A percentile compares a stretch with the other conserved stretches of the same genome.
These are phyloP conservation scores for Eurypyga helias DNA, from an alignment of 2,113 vertebrate species.

Conservation along the genomic window DNA sequence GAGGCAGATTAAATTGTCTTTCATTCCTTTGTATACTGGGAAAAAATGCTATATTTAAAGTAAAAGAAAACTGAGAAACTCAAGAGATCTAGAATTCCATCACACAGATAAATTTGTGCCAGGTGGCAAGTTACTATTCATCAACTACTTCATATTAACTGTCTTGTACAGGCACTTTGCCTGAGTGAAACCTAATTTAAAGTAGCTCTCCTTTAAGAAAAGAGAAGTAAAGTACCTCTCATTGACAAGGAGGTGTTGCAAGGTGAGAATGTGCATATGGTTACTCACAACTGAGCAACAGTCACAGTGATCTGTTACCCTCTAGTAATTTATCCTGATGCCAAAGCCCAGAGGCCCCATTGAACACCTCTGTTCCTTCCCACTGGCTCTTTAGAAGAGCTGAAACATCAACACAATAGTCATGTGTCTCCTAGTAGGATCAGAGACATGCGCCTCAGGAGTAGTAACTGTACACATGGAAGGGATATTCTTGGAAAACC, in stretches of 20 bases:
- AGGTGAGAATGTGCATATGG: background rate
- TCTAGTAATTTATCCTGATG: background rate
- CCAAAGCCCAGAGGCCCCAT: background rate
- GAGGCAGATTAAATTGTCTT: background rate
- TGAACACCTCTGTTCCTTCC: background rate
- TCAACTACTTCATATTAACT: background rate
- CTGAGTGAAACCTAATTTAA: background rate
- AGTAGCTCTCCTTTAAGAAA: background rate
- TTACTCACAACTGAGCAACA: background rate
- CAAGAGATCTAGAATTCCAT: background rate
- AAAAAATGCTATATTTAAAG: background rate
- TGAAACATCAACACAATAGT: background rate
- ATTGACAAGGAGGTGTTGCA: background rate
- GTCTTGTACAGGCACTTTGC: background rate
- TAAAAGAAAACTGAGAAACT: background rate
- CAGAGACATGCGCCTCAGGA: constrained; percentile 3
- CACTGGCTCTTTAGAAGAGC: background rate
- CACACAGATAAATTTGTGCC: background rate
- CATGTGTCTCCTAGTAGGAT: background rate
- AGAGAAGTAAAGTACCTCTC: background rate
- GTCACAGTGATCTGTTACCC: background rate
- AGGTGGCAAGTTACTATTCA: background rate
- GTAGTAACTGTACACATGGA: background rate
- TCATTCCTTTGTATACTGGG: background rate
- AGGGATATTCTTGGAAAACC: constrained; percentile 5